These are phyloP conservation scores for Lasioglossum baleicum DNA, from an alignment of 1,140 invertebrate genomes.

Conservation along the genomic window DNA sequence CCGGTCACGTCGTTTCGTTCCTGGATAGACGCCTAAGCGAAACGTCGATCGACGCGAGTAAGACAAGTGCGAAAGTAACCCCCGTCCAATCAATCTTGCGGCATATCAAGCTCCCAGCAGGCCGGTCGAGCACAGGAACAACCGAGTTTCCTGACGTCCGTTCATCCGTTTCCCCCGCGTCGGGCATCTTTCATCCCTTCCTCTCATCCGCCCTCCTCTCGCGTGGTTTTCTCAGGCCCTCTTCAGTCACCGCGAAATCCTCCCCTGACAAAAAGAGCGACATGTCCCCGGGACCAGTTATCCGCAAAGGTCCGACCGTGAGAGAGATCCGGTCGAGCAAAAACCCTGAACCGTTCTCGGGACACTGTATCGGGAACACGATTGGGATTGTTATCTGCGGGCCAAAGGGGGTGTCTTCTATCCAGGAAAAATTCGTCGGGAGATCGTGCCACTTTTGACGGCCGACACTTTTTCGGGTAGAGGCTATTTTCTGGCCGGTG, in stretches of 20 bases:
- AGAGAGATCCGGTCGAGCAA: not conserved
- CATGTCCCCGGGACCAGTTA: slow-evolving; percentile 19
- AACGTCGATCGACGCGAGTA: slow-evolving; percentile 61
- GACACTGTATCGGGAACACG: slow-evolving; percentile 23
- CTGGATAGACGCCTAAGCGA: slow-evolving; percentile 46
- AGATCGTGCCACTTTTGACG: not conserved
- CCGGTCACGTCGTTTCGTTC: slow-evolving; percentile 14
- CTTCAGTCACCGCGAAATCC: slow-evolving; percentile 46
- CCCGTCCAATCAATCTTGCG: slow-evolving; percentile 60
- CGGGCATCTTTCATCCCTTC: slow-evolving; percentile 28
- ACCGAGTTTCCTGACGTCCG: slow-evolving; percentile 40
- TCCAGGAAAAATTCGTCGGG: not conserved
- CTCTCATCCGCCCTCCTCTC: not conserved
- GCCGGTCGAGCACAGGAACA: slow-evolving; percentile 30
- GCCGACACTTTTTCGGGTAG: not conserved
- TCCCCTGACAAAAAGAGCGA: slow-evolving; percentile 52
- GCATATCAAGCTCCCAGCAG: slow-evolving; percentile 43
- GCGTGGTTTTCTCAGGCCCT: slow-evolving; percentile 13
- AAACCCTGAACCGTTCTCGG: not conserved
- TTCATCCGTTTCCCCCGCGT: slow-evolving; percentile 15
- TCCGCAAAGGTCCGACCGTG: not conserved
- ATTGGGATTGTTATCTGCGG: slow-evolving; percentile 34
- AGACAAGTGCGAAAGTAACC: slow-evolving; percentile 66
- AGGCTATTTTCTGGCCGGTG: not conserved
- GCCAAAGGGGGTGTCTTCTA: not conserved